Percentiles rank a stretch among this genome's conserved stretches.
phyloP scores from a whole-genome alignment of 2,888 invertebrate species.

The Xylocampa areola region DNA sequence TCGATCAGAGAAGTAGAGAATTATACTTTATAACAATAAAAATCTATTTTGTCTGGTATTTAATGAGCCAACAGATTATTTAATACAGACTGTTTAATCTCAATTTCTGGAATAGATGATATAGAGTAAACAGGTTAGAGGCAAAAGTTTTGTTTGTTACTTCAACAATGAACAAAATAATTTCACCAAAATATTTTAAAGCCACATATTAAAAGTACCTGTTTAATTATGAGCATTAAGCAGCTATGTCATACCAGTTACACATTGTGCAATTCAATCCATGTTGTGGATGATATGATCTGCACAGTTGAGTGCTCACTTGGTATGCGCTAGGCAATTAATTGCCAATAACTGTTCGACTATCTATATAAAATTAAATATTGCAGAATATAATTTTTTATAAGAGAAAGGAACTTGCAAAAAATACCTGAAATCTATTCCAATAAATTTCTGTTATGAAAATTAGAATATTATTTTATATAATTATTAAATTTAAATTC shows the following conservation, averaged over 20 bases:
- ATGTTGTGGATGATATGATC: conserved; percentile 57
- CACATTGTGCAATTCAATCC: conserved; percentile 55
- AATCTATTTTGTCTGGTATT: too few species aligned
- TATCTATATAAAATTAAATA: conserved; percentile 30
- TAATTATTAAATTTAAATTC: conserved; percentile 36
- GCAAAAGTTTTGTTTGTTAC: conserved; percentile 5
- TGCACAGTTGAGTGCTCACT: conserved; percentile 60
- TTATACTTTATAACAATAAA: too few species aligned
- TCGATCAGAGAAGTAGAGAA: too few species aligned
- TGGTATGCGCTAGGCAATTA: conserved; percentile 53
- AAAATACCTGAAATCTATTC: conserved; percentile 5
- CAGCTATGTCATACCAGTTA: conserved; percentile 43
- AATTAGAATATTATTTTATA: conserved; percentile 20
- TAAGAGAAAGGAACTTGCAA: conserved; percentile 27
- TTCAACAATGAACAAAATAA: conserved; percentile 1
- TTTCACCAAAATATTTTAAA: conserved; percentile 1
- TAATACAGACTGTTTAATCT: too few species aligned
- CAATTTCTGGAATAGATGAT: too few species aligned
- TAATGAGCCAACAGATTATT: too few species aligned
- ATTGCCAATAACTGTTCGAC: conserved; percentile 37
- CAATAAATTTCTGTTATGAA: conserved; percentile 1
- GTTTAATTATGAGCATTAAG: conserved; percentile 26
- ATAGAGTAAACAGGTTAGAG: too few species aligned
- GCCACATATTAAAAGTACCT: conserved; percentile 4
- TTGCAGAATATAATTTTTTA: conserved; percentile 15